Evolutionary conservation across 2,113 vertebrate genomes (phyloP), one percentile per base, ranked within the genome.

Genomic region (Phocoena phocoena): DNA sequence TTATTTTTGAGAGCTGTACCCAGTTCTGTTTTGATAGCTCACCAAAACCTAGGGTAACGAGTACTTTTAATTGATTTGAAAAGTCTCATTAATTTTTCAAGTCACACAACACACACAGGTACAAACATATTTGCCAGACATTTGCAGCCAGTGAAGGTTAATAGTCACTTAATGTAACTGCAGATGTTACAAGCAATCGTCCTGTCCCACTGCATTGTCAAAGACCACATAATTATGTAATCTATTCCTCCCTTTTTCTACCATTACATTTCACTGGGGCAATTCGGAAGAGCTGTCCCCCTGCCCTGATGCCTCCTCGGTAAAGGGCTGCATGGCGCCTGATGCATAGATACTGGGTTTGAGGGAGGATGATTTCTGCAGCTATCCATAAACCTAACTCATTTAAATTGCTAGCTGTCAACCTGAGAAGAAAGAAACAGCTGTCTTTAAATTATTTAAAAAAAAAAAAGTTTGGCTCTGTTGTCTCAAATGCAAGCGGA

Each of bases 321-420:
- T 10, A n/a, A 96, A 98, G 91, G 6, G 41, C 96, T 95, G 53
- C 36, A 33, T 44, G 73, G 88, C 0, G 26, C 74, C 96, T 98
- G 97, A 98, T 97, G 97, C 98, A 98, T 96, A 92, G 44, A 85
- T 0, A 92, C 82, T n/a, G 87, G 95, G 44, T 96, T 92, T 6
- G 81, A 97, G 62, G 3, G 84, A 95, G 97, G 97, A 97, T 77
- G 96, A 93, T 81, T 90, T 97, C 98, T 97, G 96, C 97, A 98
- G 98, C 93, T 98, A 98, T 97, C 97, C 97, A 97, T 97, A 98
- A 98, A 98, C 93, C 79, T 85, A 90, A n/a, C 93, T 97, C 97
- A 96, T 96, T 96, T 85, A 95, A 98, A 97, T 36, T 95, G 90
- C 96, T 90, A 70, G 97, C 96, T 97, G 90, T 55, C 47, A 73